Evolutionary conservation across 2,797 vertebrate species (phyloP).

Genomic region (Diplodus sargus): DNA sequence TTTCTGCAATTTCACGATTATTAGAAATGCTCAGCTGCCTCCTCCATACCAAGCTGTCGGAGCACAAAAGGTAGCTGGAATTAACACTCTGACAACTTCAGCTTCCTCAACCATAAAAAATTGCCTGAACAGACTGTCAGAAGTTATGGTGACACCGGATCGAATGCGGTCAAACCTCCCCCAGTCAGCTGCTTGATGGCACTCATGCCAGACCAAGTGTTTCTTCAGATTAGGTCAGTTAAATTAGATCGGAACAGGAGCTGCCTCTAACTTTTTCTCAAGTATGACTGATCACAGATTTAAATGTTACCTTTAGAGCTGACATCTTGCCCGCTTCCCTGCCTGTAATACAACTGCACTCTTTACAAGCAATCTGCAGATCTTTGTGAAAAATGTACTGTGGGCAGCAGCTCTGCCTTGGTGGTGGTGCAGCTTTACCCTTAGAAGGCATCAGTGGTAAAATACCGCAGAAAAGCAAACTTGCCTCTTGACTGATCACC

Average conservation of each 20-base stretch:
- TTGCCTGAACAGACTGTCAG: background rate
- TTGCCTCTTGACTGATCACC: too few species aligned
- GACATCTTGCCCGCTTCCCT: background rate
- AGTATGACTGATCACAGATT: background rate
- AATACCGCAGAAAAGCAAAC: too few species aligned
- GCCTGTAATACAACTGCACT: background rate
- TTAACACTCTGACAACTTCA: background rate
- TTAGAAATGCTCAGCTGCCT: background rate
- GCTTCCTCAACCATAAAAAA: background rate
- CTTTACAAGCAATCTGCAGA: background rate
- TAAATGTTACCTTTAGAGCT: background rate
- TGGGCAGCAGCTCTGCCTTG: background rate
- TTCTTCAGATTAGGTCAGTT: background rate
- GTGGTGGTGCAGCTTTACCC: background rate
- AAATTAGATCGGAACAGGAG: background rate
- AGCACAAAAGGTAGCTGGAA: background rate
- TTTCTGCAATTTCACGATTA: background rate
- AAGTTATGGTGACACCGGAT: background rate
- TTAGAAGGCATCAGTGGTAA: background rate
- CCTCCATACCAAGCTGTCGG: background rate
- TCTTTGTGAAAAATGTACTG: background rate
- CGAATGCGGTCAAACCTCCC: background rate
- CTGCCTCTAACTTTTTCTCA: background rate
- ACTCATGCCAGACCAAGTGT: background rate
- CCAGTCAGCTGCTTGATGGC: slow-evolving; percentile 3